Evolutionary conservation across 2,113 vertebrate species (phyloP), one percentile per base, ranked within the genome.

Genomic region (Dipodomys ordii): DNA sequence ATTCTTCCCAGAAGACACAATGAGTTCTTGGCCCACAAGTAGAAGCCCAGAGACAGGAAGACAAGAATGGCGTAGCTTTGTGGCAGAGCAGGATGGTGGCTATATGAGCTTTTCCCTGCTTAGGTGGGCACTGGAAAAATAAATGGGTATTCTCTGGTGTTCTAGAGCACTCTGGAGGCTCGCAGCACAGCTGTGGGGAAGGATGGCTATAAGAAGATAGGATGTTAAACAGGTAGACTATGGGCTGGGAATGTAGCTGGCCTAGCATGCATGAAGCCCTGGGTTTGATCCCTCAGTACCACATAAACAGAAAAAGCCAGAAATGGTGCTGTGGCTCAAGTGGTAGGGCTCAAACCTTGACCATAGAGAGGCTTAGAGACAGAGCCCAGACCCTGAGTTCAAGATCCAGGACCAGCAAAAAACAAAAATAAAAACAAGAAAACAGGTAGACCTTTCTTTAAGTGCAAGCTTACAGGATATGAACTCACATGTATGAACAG

Each of bases 11-110:
- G 30, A 64, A 35, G 32, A 92, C 32, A 60, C 76, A 35, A 11
- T 83, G 53, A 25, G 10, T 72, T 95, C 72, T 73, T 84, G 71
- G 27, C 81, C 53, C 64, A 65, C 19, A 28, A 23, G n/a, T 84
- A 86, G 92, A 92, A 90, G 35, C 53, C 53, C 44, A 83, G 27
- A 76, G 44, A 67, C 32, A 49, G 22, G 44, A 92, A 4, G n/a
- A 84, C 9, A 18, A 20, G 80, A 72, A 73, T 18, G 39, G 65
- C 32, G 9, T 20, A 76, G 65, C 84, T 85, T 92, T 65, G 76
- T 60, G 79, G 5, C 27, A 64, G 35, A 27, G 44, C 11, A 53
- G 35, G 18, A 11, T 32, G 20, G 71, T 67, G 93, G 1, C 44
- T 65, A 16, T 39, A 0, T 22, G 53, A 77, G 69, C 32, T 79